Percentiles rank a stretch among this genome's conserved stretches.
Conservation (phyloP, 2,888 invertebrate species). For the Mythimna ferrago region DNA sequence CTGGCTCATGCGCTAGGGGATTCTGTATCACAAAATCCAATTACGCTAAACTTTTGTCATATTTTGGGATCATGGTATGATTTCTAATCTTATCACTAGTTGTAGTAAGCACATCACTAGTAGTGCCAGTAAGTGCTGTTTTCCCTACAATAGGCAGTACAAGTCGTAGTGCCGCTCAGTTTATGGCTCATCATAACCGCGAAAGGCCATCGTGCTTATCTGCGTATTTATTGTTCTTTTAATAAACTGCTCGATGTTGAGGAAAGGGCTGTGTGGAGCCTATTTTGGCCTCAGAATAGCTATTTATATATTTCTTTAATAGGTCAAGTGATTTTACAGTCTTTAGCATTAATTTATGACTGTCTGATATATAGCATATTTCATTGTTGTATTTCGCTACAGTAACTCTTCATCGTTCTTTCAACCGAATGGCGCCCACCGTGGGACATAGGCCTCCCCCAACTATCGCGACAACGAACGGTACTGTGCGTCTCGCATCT, state of each 20-base stretch:
- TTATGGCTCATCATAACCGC: slow-evolving; percentile 67
- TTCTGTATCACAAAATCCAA: too few species aligned
- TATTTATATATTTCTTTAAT: not conserved
- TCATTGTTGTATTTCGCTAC: too few species aligned
- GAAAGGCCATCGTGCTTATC: slow-evolving; percentile 56
- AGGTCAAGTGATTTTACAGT: not conserved
- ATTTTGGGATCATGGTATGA: not conserved
- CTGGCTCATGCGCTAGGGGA: too few species aligned
- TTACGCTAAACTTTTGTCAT: too few species aligned
- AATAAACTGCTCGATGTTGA: slow-evolving; percentile 46
- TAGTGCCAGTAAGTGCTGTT: slow-evolving; percentile 23
- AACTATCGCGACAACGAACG: too few species aligned
- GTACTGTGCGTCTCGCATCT: too few species aligned
- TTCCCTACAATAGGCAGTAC: slow-evolving; percentile 37
- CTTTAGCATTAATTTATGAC: too few species aligned
- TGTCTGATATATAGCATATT: too few species aligned
- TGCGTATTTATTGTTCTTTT: slow-evolving; percentile 54
- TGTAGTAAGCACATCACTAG: slow-evolving; percentile 31
- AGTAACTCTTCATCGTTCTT: too few species aligned
- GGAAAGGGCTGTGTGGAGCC: slow-evolving; percentile 27
- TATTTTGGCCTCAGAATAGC: not conserved
- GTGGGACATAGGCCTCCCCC: too few species aligned
- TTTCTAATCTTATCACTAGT: too few species aligned
- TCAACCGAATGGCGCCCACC: too few species aligned
- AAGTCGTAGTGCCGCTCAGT: slow-evolving; percentile 47